Evolutionary conservation across 2,888 invertebrate species (phyloP).

Genomic region (Julus scandinavius): DNA sequence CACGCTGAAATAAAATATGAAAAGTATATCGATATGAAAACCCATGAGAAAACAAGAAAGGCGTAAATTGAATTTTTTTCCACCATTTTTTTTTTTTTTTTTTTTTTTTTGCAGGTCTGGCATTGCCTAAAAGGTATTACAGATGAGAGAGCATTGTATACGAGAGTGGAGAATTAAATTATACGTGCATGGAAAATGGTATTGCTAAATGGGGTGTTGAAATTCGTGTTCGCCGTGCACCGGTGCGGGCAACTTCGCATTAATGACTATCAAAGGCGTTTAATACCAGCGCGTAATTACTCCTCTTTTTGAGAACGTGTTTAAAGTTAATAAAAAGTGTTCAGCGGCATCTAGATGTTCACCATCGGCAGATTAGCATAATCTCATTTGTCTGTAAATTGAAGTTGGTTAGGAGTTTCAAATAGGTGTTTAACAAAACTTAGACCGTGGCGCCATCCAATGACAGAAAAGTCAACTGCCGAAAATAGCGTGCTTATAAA

Average conservation of each 20-base stretch:
- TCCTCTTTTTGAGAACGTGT: neutral
- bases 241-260: neutral
- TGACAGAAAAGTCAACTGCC: no score
- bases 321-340: neutral
- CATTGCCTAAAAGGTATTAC: conserved; percentile 30
- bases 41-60: conserved; percentile 9
- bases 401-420: no score
- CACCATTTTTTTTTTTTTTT: no score
- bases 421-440: no score
- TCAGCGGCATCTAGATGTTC: no score
- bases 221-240: neutral
- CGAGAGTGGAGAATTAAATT: conserved; percentile 18
- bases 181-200: conserved; percentile 8
- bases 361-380: no score
- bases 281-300: neutral
- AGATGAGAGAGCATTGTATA: conserved; percentile 29
- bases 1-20: conserved; percentile 39
- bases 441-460: no score
- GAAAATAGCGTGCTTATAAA: no score
- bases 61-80: conserved; percentile 30
- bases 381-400: no score
- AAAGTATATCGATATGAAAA: conserved; percentile 31
- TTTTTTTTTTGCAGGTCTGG: neutral
- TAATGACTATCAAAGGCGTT: neutral
- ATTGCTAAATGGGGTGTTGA: conserved; percentile 17